These are phyloP conservation scores for Caenorhabditis tropicalis DNA, from an alignment of 1,140 invertebrate species.

Conservation along the genomic window DNA sequence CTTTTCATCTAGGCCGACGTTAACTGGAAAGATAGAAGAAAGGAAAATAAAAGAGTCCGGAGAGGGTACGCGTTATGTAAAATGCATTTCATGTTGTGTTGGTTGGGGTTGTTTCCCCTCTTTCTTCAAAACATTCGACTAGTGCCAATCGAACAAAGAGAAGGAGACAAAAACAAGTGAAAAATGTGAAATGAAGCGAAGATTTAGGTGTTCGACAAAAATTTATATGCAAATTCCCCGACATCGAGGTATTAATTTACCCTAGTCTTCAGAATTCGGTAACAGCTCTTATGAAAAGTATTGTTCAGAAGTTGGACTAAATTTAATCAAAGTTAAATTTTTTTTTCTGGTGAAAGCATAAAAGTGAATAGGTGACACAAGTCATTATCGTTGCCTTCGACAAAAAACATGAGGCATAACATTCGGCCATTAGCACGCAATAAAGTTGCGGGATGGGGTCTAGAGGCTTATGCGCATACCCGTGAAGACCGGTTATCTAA, in stretches of 20 bases:
- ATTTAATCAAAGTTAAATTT: too few relatives aligned
- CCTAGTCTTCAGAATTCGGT: not conserved
- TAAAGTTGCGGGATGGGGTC: constrained; percentile 19
- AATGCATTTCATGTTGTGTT: constrained; percentile 16
- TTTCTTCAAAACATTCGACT: not conserved
- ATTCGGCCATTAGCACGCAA: constrained; percentile 36
- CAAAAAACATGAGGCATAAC: constrained; percentile 18
- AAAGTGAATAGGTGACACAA: not conserved
- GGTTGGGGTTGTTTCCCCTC: constrained; percentile 1
- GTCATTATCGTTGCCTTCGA: not conserved
- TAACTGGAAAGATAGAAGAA: not conserved
- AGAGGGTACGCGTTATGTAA: not conserved
- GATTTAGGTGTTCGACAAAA: not conserved
- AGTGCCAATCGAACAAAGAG: constrained; percentile 6
- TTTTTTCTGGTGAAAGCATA: not conserved
- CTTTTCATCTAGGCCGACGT: not conserved
- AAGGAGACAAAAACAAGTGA: not conserved
- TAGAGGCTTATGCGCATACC: not conserved
- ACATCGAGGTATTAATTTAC: too few relatives aligned
- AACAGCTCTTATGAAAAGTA: not conserved
- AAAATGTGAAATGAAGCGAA: constrained; percentile 3
- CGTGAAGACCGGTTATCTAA: constrained; percentile 7
- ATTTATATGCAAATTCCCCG: too few relatives aligned
- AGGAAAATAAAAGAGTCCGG: not conserved
- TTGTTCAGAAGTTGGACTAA: too few relatives aligned